These are phyloP conservation scores for Phyllostomus hastatus DNA, from an alignment of 2,113 vertebrate species.

Conservation along the genomic window DNA sequence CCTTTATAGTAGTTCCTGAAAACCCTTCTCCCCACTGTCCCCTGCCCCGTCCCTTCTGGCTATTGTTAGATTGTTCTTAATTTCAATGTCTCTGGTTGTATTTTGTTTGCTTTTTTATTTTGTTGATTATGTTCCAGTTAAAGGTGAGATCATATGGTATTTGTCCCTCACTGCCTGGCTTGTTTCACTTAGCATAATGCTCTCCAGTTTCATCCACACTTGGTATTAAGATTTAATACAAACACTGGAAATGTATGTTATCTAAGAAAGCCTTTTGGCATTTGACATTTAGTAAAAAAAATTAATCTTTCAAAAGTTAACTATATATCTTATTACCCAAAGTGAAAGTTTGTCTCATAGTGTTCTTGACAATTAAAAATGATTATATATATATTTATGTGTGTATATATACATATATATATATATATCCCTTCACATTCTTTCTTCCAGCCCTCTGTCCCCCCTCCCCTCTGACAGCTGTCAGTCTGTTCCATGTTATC, in stretches of 20 bases:
- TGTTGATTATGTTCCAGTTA: too few species aligned
- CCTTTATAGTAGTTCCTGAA: too few species aligned
- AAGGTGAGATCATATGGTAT: too few species aligned
- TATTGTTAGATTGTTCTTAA: too few species aligned
- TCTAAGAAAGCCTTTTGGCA: neutral
- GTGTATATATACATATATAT: neutral
- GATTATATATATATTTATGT: too few species aligned
- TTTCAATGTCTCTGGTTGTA: too few species aligned
- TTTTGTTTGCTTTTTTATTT: too few species aligned
- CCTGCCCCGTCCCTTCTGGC: too few species aligned
- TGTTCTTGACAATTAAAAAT: conserved; percentile 15
- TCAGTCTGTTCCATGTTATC: neutral
- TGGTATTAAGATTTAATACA: neutral
- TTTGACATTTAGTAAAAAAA: neutral
- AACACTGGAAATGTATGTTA: neutral
- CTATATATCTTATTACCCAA: neutral
- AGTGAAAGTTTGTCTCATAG: neutral
- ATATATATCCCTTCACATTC: neutral
- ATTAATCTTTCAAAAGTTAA: neutral
- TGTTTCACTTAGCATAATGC: too few species aligned
- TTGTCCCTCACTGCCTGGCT: too few species aligned
- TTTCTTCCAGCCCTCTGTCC: neutral
- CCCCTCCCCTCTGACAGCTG: neutral
- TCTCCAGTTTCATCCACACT: neutral
- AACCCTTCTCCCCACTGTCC: too few species aligned